Conservation (phyloP, 2,888 invertebrate genomes). For the Tenthredo scrophulariae region DNA sequence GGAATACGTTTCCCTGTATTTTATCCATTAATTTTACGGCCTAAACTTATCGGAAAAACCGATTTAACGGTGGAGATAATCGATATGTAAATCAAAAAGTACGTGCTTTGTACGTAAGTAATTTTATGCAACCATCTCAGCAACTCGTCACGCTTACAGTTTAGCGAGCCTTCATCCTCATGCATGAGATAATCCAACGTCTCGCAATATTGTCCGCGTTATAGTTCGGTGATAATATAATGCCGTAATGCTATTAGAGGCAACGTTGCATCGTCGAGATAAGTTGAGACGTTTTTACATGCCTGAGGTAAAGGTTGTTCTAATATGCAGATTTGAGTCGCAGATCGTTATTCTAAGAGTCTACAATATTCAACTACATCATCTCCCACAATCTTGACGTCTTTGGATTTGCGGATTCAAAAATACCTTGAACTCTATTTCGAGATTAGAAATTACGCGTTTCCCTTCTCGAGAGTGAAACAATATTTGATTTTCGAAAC, state of each 20-base stretch:
- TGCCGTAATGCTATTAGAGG: neutral
- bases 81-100: slow-evolving; percentile 1
- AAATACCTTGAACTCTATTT: neutral
- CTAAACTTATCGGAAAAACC: neutral
- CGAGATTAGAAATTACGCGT: neutral
- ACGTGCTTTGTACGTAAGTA: neutral
- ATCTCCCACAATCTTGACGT: neutral
- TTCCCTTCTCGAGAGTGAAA: neutral
- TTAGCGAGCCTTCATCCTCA: neutral
- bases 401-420: neutral
- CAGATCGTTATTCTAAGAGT: neutral
- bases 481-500: neutral
- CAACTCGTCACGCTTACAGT: neutral
- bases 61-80: neutral
- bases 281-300: neutral
- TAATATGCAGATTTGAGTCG: neutral
- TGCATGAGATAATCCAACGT: slow-evolving; percentile 14
- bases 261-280: slow-evolving; percentile 1
- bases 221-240: neutral
- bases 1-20: neutral
- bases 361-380: neutral
- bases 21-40: neutral
- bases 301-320: neutral
- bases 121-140: neutral
- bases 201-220: slow-evolving; percentile 19